Percentiles rank a stretch among this genome's conserved stretches.
Evolutionary conservation across 2,113 vertebrate genomes (phyloP).

Genomic region (Nibea albiflora): DNA sequence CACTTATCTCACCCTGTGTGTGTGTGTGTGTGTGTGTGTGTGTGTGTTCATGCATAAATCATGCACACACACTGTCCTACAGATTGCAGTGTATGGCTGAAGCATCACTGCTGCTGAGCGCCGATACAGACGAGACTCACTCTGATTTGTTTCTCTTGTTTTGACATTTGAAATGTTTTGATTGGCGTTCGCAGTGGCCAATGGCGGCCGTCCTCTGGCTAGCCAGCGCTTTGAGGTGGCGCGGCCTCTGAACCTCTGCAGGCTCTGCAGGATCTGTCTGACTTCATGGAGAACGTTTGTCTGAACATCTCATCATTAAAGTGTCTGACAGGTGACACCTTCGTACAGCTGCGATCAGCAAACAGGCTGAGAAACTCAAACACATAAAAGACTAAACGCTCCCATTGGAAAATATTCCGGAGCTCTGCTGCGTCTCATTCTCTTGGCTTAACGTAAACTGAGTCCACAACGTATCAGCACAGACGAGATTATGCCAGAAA

Average conservation of each 20-base stretch:
- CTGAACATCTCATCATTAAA: too few species aligned
- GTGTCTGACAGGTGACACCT: too few species aligned
- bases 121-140: not conserved
- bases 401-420: not conserved
- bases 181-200: too few species aligned
- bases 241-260: too few species aligned
- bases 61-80: not conserved
- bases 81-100: not conserved
- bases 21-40: constrained; percentile 18
- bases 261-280: too few species aligned
- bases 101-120: not conserved
- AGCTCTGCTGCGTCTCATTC: not conserved
- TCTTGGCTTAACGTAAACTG: not conserved
- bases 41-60: constrained; percentile 21
- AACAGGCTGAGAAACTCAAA: too few species aligned
- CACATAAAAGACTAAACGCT: too few species aligned
- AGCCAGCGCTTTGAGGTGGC: too few species aligned
- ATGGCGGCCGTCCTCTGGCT: too few species aligned
- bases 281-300: too few species aligned
- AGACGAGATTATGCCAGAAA: not conserved
- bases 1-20: constrained; percentile 10
- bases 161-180: too few species aligned
- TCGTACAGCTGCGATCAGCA: too few species aligned
- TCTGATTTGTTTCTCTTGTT: not conserved
- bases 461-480: not conserved